Base-by-base conservation (phyloP, 1,140 invertebrate species). In the Ceratosolen solmsi region DNA sequence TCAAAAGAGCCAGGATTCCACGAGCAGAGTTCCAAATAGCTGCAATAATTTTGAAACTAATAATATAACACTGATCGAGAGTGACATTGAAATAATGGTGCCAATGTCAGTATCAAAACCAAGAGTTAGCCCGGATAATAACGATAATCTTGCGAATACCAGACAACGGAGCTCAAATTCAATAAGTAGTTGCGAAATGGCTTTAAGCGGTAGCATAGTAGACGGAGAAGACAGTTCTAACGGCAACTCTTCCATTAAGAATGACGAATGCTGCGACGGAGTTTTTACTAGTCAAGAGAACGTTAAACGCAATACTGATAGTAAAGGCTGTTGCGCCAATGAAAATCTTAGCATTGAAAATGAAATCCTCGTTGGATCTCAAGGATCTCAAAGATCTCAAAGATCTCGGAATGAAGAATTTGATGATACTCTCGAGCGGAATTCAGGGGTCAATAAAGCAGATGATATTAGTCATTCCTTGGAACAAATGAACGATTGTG, bases 151-250 rank as follows among this genome's bases (percentile, higher is more conserved):
- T 3, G 79, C 79, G 2, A 88, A 65, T 76, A 70, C 84, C 0
- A 84, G 90, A 70, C 89, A 91, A 30, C 86, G 89, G 38, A 92
- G 90, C 38, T 92, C 91, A 0, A 92, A 91, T 83, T 92, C 91
- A 8, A 88, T 92, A 80, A 91, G 90, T 75, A 92, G 91, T 56
- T 92, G 91, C 49, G 91, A 92, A 89, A 92, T 91, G 90, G 91
- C 91, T 56, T 79, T 92, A 22, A 89, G 87, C 38, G 85, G 84
- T 63, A 90, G 89, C 68, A 89, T 90, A 68, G 85, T 87, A 17
- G 91, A 91, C 17, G 87, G 82, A 11, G 88, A 90, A 7, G 88
- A 90, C 9, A 88, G 86, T 82, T 87, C 85, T 3, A 90, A 88
- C 38, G 87, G 84, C 8, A 89, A 84, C 51, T 84, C 84, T 36